Percentiles rank a stretch among this genome's conserved stretches.
Evolutionary conservation across 1,140 invertebrate species (phyloP).

Genomic region (Tetramorium parvispinum): DNA sequence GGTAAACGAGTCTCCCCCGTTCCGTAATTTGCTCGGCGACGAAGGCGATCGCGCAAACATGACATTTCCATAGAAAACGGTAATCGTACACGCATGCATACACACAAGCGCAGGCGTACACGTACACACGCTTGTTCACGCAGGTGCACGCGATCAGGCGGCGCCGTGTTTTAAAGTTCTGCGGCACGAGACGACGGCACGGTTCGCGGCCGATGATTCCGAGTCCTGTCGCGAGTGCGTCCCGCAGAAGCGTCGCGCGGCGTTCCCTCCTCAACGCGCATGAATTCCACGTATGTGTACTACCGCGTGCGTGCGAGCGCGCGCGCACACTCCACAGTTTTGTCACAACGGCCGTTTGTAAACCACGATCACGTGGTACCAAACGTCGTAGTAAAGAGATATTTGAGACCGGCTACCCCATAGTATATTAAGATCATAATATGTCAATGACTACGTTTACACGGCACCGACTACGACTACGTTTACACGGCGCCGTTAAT

Average conservation of each 20-base stretch:
- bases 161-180: conserved; percentile 14
- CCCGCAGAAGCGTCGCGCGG: background rate
- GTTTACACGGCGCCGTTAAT: too few relatives aligned
- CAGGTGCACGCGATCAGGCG: background rate
- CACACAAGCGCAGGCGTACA: background rate
- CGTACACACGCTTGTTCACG: too few relatives aligned
- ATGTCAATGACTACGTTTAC: too few relatives aligned
- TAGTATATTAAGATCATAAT: too few relatives aligned
- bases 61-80: background rate
- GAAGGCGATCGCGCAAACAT: background rate
- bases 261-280: background rate
- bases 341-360: conserved; percentile 68
- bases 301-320: conserved; percentile 7
- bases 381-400: too few relatives aligned
- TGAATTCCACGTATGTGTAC: background rate
- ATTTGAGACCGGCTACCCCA: too few relatives aligned
- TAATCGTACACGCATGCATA: background rate
- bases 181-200: background rate
- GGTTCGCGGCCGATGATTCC: too few relatives aligned
- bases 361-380: conserved; percentile 69
- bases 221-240: background rate
- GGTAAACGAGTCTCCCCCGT: background rate
- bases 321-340: conserved; percentile 23
- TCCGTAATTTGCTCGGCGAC: background rate
- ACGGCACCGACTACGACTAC: too few relatives aligned